phyloP scores from a whole-genome alignment of 2,888 invertebrate genomes.

The Horisme vitalbata region DNA sequence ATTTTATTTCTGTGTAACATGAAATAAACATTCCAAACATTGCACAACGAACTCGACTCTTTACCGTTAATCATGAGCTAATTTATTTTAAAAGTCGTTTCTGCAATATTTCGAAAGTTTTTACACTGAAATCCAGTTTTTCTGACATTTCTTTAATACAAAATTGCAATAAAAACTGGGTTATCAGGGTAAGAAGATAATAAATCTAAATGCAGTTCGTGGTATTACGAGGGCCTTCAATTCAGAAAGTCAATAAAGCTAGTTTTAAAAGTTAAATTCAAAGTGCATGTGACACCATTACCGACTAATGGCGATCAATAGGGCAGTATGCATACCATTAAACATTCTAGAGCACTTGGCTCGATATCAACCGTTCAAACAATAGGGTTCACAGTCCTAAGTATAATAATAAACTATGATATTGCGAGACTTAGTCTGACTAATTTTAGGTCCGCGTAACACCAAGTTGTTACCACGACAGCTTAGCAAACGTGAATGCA shows the following conservation, averaged over 20 bases:
- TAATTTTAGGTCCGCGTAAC: constrained; percentile 11
- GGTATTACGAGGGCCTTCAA: constrained; percentile 21
- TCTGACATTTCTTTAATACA: constrained; percentile 19
- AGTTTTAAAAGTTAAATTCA: neutral
- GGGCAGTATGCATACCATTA: constrained; percentile 4
- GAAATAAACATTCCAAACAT: constrained; percentile 34
- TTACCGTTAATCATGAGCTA: constrained; percentile 8
- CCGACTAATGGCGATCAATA: constrained; percentile 5
- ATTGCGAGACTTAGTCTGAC: constrained; percentile 1
- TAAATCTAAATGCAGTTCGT: constrained; percentile 32
- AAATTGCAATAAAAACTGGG: constrained; percentile 32
- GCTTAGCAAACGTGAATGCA: constrained; percentile 9
- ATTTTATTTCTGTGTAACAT: constrained; percentile 36
- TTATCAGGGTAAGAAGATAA: constrained; percentile 34
- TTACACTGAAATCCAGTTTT: constrained; percentile 36
- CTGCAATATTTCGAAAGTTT: constrained; percentile 37
- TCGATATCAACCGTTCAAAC: constrained; percentile 14
- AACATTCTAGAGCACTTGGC: constrained; percentile 14
- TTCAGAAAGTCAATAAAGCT: neutral
- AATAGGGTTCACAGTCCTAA: constrained; percentile 15
- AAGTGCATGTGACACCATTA: neutral
- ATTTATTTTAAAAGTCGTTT: constrained; percentile 23
- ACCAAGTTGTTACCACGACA: constrained; percentile 8
- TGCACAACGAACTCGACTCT: constrained; percentile 21
- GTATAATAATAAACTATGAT: constrained; percentile 16